Conservation (phyloP, 37 sponge, comb jelly and placozoan species). For the Halisarca cf. caerulea region DNA sequence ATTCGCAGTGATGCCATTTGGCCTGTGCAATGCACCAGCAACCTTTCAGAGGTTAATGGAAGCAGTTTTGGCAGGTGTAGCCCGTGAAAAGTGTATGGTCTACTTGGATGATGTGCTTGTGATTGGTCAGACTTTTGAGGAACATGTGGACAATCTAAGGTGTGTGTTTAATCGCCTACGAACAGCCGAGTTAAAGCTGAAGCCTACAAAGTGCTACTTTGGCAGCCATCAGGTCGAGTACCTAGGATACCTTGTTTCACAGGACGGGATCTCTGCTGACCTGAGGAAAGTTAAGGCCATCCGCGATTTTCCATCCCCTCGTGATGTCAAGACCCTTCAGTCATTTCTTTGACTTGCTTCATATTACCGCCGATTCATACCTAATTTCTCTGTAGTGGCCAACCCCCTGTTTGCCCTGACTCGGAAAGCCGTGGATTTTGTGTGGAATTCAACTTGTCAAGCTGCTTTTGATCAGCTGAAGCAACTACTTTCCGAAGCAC, state of each 20-base stretch:
- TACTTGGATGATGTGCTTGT: slow-evolving; percentile 53
- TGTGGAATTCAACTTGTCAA: slow-evolving; percentile 19
- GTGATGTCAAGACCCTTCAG: slow-evolving; percentile 23
- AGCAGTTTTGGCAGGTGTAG: slow-evolving; percentile 10
- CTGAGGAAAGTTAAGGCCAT: slow-evolving; percentile 24
- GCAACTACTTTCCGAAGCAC: slow-evolving; percentile 2
- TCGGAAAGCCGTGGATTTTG: slow-evolving; percentile 5
- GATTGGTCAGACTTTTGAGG: not conserved
- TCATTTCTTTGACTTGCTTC: slow-evolving; percentile 42
- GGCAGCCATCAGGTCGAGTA: slow-evolving; percentile 4
- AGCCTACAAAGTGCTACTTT: slow-evolving; percentile 38
- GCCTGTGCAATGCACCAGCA: slow-evolving; percentile 46
- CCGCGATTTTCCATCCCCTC: slow-evolving; percentile 33
- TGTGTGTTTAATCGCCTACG: not conserved
- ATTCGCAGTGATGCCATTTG: slow-evolving; percentile 54
- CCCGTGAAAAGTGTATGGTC: slow-evolving; percentile 17
- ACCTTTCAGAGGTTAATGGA: slow-evolving; percentile 53
- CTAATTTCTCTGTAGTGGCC: slow-evolving; percentile 16
- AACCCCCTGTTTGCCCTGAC: slow-evolving; percentile 34
- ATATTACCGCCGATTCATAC: slow-evolving; percentile 37
- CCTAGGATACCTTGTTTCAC: slow-evolving; percentile 32
- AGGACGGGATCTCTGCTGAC: slow-evolving; percentile 24
- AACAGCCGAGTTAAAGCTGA: slow-evolving; percentile 20
- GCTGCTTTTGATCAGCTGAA: slow-evolving; percentile 30
- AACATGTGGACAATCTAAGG: slow-evolving; percentile 16